Percentiles rank a stretch among this genome's conserved stretches.
These are phyloP conservation scores for Iphiclides podalirius DNA, from an alignment of 2,888 invertebrate species.

Conservation along the genomic window DNA sequence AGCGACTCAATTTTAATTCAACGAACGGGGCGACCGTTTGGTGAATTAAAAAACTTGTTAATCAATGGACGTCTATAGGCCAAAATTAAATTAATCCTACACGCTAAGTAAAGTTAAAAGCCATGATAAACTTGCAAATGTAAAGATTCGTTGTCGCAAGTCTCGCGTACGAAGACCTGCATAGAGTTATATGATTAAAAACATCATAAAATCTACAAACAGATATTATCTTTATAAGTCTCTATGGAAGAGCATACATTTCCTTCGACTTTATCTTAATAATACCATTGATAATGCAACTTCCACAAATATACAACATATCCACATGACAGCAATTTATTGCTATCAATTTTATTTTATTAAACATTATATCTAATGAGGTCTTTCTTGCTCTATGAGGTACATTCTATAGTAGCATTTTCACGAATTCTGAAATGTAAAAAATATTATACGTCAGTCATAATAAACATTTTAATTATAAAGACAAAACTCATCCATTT, in stretches of 20 bases:
- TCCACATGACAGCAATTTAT: constrained; percentile 33
- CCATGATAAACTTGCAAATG: constrained; percentile 14
- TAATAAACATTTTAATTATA: too few relatives aligned
- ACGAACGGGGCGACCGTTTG: not conserved
- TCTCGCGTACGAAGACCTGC: not conserved
- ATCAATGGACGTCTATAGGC: not conserved
- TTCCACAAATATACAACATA: constrained; percentile 18
- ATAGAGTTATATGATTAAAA: constrained; percentile 14
- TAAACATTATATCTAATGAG: constrained; percentile 59
- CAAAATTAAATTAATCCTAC: constrained; percentile 11
- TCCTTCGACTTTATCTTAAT: constrained; percentile 15
- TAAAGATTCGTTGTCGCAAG: constrained; percentile 6
- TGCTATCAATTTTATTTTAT: constrained; percentile 24
- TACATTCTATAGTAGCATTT: constrained; percentile 75
- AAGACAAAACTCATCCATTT: too few relatives aligned
- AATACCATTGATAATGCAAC: constrained; percentile 8
- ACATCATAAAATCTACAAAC: constrained; percentile 14
- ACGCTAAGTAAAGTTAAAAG: constrained; percentile 14
- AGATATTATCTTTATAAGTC: constrained; percentile 10
- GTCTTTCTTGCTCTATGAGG: constrained; percentile 45
- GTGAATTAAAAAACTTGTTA: not conserved
- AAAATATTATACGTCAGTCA: constrained; percentile 10
- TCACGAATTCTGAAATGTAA: constrained; percentile 79
- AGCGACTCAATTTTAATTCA: too few relatives aligned
- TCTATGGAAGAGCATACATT: constrained; percentile 26